phyloP scores from a whole-genome alignment of 1,140 invertebrate genomes.

The Lutraria rhynchaena region DNA sequence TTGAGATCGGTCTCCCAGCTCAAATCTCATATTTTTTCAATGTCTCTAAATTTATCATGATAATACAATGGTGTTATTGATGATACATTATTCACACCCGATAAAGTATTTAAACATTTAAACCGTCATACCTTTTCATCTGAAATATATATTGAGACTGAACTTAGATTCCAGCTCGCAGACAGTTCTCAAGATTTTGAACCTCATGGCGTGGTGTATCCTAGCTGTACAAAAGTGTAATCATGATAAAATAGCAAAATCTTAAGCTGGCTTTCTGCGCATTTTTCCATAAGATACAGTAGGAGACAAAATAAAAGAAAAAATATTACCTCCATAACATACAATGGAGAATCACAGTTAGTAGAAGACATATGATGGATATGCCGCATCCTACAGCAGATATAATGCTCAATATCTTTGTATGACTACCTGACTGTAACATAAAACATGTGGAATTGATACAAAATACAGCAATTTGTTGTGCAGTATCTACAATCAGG shows the following conservation, averaged over 20 bases:
- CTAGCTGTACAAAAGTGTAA: background rate
- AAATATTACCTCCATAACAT: background rate
- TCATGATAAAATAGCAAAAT: background rate
- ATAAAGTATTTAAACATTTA: no score
- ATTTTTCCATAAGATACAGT: no score
- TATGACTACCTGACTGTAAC: conserved; percentile 3
- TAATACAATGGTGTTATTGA: no score
- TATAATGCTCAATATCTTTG: conserved; percentile 20
- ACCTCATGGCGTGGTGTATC: background rate
- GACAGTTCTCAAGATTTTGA: background rate
- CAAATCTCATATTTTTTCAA: no score
- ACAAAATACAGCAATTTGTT: background rate
- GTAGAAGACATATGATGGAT: conserved; percentile 49
- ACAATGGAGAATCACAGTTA: conserved; percentile 5
- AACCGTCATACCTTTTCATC: no score
- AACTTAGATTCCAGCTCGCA: no score
- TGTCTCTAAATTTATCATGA: no score
- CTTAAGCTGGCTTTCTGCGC: background rate
- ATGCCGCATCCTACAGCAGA: conserved; percentile 53
- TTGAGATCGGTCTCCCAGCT: no score
- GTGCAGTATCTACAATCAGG: background rate
- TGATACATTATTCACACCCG: no score
- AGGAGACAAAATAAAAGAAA: no score
- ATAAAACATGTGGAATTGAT: background rate
- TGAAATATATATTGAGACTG: no score